These are phyloP conservation scores for Takifugu bimaculatus DNA, from an alignment of 2,113 vertebrate genomes.

Conservation along the genomic window DNA sequence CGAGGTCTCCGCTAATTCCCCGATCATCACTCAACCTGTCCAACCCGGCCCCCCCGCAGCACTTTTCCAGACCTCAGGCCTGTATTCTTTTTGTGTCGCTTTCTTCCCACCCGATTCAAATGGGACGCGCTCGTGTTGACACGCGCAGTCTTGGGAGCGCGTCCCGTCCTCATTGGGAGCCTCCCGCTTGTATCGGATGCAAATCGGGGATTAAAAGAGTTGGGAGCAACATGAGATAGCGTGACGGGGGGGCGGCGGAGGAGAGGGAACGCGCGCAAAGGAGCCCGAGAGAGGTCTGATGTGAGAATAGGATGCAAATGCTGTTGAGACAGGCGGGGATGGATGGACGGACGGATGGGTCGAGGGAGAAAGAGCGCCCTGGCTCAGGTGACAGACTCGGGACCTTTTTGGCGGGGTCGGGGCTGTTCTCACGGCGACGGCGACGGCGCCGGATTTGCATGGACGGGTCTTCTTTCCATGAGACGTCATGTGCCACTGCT, in stretches of 20 bases:
- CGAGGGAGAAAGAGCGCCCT: constrained; percentile 45
- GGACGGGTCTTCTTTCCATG: constrained; percentile 76
- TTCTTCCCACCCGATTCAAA: constrained; percentile 46
- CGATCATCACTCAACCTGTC: constrained; percentile 21
- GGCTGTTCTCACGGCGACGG: constrained; percentile 56
- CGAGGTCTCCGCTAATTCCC: constrained; percentile 36
- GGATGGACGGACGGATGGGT: constrained; percentile 46
- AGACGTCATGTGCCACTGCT: constrained; percentile 69
- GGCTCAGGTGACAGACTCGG: constrained; percentile 66
- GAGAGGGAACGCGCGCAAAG: constrained; percentile 45
- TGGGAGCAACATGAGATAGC: constrained; percentile 70
- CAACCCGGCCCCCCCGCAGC: not conserved
- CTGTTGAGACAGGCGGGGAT: constrained; percentile 52
- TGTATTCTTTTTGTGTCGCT: not conserved
- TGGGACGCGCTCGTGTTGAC: constrained; percentile 36
- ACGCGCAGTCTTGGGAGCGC: constrained; percentile 32
- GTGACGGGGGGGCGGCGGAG: constrained; percentile 49
- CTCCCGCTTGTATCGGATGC: constrained; percentile 63
- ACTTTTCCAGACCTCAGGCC: not conserved
- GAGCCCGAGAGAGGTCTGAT: constrained; percentile 50
- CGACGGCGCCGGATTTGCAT: constrained; percentile 71
- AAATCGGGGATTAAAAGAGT: constrained; percentile 68
- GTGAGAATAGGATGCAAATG: constrained; percentile 74
- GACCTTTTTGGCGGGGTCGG: constrained; percentile 55
- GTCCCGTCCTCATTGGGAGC: constrained; percentile 45